These are phyloP conservation scores for Uromys caudimaculatus DNA, from an alignment of 2,797 vertebrate genomes.

Conservation along the genomic window DNA sequence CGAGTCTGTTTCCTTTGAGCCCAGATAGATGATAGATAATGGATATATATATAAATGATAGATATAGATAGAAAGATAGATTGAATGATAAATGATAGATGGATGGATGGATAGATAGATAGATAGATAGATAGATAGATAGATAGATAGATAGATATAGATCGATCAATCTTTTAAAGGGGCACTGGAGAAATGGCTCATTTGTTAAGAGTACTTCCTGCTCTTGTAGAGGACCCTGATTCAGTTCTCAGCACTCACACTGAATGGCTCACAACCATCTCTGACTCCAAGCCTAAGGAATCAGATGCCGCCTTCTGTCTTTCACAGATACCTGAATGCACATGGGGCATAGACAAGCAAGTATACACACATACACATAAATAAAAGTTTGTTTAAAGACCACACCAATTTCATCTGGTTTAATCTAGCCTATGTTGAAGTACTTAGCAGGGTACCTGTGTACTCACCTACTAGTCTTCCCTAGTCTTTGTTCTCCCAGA, in stretches of 20 bases:
- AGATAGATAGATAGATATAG: not conserved
- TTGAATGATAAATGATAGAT: too few species aligned
- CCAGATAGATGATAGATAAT: too few species aligned
- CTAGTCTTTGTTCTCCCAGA: not conserved
- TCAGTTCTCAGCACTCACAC: not conserved
- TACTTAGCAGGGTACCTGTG: not conserved
- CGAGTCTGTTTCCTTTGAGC: too few species aligned
- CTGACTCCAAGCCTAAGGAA: not conserved
- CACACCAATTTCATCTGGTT: not conserved
- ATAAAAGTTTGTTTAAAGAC: not conserved
- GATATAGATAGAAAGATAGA: too few species aligned
- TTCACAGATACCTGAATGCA: not conserved
- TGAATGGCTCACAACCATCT: not conserved
- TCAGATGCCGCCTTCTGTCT: not conserved
- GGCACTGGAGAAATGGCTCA: not conserved
- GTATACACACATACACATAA: not conserved
- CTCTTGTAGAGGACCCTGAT: not conserved
- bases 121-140: too few species aligned
- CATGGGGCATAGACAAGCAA: not conserved
- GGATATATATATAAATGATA: too few species aligned
- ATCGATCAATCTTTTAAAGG: not conserved
- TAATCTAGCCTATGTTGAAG: too few species aligned
- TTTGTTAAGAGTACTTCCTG: not conserved
- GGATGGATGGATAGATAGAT: too few species aligned
- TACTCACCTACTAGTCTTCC: too few species aligned